These are phyloP conservation scores for Epirrhoe tristata DNA, from an alignment of 2,888 invertebrate genomes.

Conservation along the genomic window DNA sequence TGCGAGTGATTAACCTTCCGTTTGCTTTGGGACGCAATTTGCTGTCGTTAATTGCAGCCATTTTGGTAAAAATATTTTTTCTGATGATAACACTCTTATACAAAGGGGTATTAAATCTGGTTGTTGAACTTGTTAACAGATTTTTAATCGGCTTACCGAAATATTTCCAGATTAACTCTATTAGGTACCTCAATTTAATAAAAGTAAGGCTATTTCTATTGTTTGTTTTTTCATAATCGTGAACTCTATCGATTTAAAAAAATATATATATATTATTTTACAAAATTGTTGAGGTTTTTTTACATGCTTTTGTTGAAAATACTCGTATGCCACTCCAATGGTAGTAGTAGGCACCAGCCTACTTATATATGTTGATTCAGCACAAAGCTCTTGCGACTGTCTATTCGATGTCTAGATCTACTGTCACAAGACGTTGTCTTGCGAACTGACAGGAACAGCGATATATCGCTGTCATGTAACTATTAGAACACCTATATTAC, in stretches of 20 bases:
- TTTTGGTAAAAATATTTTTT: constrained; percentile 16
- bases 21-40: constrained; percentile 28
- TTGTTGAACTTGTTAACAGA: background rate
- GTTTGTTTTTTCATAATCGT: no score
- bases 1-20: constrained; percentile 34
- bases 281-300: no score
- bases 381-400: background rate
- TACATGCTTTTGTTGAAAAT: no score
- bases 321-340: background rate
- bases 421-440: background rate
- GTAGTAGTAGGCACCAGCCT: background rate
- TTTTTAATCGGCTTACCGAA: background rate
- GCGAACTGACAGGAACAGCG: background rate
- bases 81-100: background rate
- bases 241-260: no score
- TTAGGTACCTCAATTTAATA: no score
- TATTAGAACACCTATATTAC: background rate
- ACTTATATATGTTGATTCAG: background rate
- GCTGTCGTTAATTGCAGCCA: constrained; percentile 22
- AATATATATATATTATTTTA: no score
- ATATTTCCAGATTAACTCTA: background rate
- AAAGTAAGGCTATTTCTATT: no score
- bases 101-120: background rate
- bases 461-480: background rate
- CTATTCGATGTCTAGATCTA: background rate